Base-by-base conservation (phyloP, 2,888 invertebrate genomes). In the Philhelius pedissequus region DNA sequence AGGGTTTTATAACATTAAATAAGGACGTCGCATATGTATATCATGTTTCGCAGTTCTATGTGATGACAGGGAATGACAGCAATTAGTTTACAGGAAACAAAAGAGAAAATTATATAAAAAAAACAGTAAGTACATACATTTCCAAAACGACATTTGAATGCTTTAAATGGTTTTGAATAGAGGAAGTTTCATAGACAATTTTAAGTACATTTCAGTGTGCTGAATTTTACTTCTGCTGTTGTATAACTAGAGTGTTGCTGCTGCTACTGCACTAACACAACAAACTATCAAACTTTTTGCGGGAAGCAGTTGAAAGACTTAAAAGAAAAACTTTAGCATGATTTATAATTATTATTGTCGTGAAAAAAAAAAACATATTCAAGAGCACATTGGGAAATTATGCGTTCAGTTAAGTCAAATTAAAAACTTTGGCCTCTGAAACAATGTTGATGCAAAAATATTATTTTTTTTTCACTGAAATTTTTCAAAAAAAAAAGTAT, bases 41-140 rank as follows among this genome's bases (percentile, higher is more conserved):
- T 83, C 73, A 40, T 83, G 69, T 83, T 64, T 60, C 27, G 15
- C 32, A 35, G 38, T 15, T 56, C 30, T 66, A 75, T 71, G 54
- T 69, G 80, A 84, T 64, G 74, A 80, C 80, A 80, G 62, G 69
- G 70, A 76, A 79, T 84, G 84, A 80, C 80, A 80, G 80, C 84
- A 84, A 84, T 84, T 84, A 84, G 84, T 84, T 84, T 71, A 68
- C 58, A 71, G 58, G 69, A 84, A 84, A 84, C 83, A 79, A 79
- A 84, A 70, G 79, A 58, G 56, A 54, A 27, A 62, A 43, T 56
- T 56, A 40, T 27, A 11, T 9, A 18, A 60, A 52, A 54, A 54
- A 43, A 50, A n/a, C n/a, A 27, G 48, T 9, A 18, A 32, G 4
- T 20, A 13, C 15, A 45, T 38, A 77, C 15, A 38, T 74, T 68